A percentile compares a stretch with the other conserved stretches of the same genome.
These are phyloP conservation scores for Troglohyphantes excavatus DNA, from an alignment of 2,888 invertebrate species.

Conservation along the genomic window DNA sequence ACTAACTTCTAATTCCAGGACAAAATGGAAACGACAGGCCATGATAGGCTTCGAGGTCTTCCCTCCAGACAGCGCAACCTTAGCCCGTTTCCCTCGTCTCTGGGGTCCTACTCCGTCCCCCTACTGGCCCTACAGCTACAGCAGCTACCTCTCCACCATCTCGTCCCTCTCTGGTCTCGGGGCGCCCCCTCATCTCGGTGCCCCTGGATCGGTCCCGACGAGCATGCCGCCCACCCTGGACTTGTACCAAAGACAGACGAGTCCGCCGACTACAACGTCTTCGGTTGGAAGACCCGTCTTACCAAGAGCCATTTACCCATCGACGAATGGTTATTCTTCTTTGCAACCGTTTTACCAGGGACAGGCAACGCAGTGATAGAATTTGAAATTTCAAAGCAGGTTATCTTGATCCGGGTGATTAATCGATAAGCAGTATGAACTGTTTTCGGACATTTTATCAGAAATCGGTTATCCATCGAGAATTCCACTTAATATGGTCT, in stretches of 20 bases:
- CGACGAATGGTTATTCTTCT: slow-evolving; percentile 59
- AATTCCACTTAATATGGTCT: too few relatives aligned
- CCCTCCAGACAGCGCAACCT: slow-evolving; percentile 91
- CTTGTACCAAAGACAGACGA: slow-evolving; percentile 71
- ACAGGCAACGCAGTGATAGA: slow-evolving; percentile 63
- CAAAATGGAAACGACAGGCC: slow-evolving; percentile 99
- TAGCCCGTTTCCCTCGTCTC: slow-evolving; percentile 64
- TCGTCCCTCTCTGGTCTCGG: slow-evolving; percentile 75
- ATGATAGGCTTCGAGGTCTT: slow-evolving; percentile 97
- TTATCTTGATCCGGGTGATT: too few relatives aligned
- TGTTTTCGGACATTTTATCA: too few relatives aligned
- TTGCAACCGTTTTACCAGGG: slow-evolving; percentile 74
- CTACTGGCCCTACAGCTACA: slow-evolving; percentile 78
- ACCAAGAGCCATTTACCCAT: slow-evolving; percentile 73
- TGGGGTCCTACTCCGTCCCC: slow-evolving; percentile 72
- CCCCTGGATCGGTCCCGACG: slow-evolving; percentile 33
- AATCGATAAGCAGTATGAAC: too few relatives aligned
- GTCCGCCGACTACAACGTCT: slow-evolving; percentile 19
- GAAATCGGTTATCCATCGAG: too few relatives aligned
- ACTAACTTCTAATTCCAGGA: slow-evolving; percentile 85
- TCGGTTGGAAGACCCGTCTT: slow-evolving; percentile 61
- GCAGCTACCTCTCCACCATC: slow-evolving; percentile 77
- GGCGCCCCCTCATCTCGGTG: slow-evolving; percentile 24
- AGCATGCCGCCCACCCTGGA: slow-evolving; percentile 55
- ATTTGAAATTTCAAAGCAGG: not conserved